A percentile compares a stretch with the other conserved stretches of the same genome.
These are phyloP conservation scores for Centropus unirufus DNA, from an alignment of 2,113 vertebrate genomes.

Conservation along the genomic window DNA sequence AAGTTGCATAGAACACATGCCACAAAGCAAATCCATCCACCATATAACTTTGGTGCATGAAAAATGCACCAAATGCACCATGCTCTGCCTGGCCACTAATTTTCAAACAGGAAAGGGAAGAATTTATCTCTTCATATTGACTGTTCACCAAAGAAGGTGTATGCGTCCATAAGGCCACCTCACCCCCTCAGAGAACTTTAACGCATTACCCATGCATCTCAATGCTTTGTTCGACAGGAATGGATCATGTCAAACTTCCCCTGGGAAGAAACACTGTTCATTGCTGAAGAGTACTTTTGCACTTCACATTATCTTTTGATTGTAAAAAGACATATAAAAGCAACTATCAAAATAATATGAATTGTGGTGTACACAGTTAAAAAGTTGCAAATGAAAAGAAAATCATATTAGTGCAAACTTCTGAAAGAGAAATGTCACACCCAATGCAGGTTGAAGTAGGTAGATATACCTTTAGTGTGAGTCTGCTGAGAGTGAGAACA, in stretches of 20 bases:
- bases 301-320: not conserved
- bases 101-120: not conserved
- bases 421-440: not conserved
- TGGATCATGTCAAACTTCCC: not conserved
- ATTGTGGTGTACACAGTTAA: not conserved
- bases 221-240: not conserved
- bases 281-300: not conserved
- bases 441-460: not conserved
- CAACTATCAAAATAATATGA: not conserved
- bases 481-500: not conserved
- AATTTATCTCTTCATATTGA: not conserved
- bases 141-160: not conserved
- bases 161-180: not conserved
- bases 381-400: not conserved
- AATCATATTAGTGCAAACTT: not conserved
- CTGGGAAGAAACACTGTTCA: not conserved
- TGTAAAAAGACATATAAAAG: not conserved
- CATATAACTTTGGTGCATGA: fast-evolving
- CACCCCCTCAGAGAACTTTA: not conserved
- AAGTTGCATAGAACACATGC: not conserved
- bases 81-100: not conserved
- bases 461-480: not conserved
- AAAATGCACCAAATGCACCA: not conserved
- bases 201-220: fast-evolving
- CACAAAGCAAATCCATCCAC: not conserved